phyloP scores from a whole-genome alignment of 2,888 invertebrate genomes.

The Resseliella maxima region DNA sequence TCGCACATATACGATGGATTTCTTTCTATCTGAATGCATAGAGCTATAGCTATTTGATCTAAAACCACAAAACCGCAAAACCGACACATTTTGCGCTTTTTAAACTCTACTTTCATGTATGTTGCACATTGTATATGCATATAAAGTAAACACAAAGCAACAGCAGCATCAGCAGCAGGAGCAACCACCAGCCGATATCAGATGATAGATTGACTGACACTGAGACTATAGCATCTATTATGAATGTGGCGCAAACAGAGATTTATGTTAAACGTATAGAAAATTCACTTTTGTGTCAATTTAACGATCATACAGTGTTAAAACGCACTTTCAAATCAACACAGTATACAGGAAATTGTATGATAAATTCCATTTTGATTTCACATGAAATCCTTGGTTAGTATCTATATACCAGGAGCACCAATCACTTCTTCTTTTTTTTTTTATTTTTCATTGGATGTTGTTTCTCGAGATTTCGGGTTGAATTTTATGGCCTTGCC shows the following conservation, averaged over 20 bases:
- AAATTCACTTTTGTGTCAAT: background rate
- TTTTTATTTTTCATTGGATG: background rate
- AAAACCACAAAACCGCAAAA: background rate
- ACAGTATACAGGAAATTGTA: background rate
- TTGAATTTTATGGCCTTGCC: background rate
- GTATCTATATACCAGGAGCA: background rate
- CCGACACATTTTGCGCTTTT: background rate
- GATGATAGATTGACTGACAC: too few species aligned
- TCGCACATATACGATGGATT: background rate
- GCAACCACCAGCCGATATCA: too few species aligned
- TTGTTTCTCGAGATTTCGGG: background rate
- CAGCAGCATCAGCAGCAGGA: too few species aligned
- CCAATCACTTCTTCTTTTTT: background rate
- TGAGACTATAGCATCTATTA: too few species aligned
- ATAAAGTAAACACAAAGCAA: too few species aligned
- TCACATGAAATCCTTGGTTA: background rate
- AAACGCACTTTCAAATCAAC: background rate
- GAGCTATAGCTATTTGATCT: background rate
- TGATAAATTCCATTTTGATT: conserved; percentile 1
- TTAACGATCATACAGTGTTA: background rate
- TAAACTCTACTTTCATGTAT: background rate
- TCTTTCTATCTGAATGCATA: background rate
- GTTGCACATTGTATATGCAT: background rate
- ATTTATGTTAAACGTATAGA: background rate
- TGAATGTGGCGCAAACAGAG: background rate